Base-by-base conservation (phyloP, 1,140 invertebrate genomes). In the Pristionchus pacificus region DNA sequence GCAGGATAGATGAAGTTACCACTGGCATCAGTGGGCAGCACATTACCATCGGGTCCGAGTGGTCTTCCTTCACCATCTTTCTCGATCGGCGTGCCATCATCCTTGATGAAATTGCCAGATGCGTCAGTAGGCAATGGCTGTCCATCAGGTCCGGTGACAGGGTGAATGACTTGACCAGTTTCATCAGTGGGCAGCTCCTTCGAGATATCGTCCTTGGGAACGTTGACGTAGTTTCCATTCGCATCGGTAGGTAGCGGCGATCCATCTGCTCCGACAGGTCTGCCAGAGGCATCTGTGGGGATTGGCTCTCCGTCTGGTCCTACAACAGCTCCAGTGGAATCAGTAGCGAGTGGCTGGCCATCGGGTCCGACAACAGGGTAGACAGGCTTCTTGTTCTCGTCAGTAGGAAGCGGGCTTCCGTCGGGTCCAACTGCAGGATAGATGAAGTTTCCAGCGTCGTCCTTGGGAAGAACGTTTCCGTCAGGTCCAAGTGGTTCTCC, bases 101-200 rank as follows among this genome's bases (percentile, higher is more conserved):
- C 33, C 0, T 60, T 49, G 1, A 64, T 55, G 32, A 31, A 38
- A 10, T 25, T 15, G 14, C 69, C 69, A 14, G 31, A 15, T 25
- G 31, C 24, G 38, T 71, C 69, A 2, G 69, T 71, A 19, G 49
- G 1, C 6, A 72, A 25, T 30, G 57, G 71, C 0, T 33, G 25
- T 49, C 71, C 71, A 58, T 71, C 69, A 24, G 69, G 61, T 32
- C 14, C 19, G 24, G 14, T 70, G 31, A 71, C 29, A 10, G 74
- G 65, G 29, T 63, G 30, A 13, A 74, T 60, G 15, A 70, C 24
- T 32, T 71, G 58, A 49, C 73, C 73, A 24, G 25, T 27, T 30
- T 33, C 27, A 66, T 77, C 75, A 15, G 77, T 81, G 58, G 77
- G 79, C 14, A n/a, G n/a, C 33, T 69, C 61, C 29, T 74, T 24